Conservation (phyloP, 2,797 vertebrate genomes). For the Neostethus bicornis region DNA sequence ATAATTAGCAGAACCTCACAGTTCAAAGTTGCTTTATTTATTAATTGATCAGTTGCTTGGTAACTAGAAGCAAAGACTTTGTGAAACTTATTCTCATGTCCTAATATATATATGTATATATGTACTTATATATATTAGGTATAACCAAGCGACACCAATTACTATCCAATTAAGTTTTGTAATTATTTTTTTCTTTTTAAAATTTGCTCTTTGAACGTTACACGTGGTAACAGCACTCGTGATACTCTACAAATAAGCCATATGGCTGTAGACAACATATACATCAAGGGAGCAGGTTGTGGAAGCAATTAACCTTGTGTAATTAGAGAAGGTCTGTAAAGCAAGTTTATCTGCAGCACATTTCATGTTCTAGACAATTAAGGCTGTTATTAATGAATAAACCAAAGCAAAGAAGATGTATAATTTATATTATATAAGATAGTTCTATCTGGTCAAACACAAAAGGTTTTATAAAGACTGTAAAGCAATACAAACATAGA, state of each 20-base stretch:
- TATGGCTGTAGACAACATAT: constrained; percentile 11
- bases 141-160: constrained; percentile 19
- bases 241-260: constrained; percentile 14
- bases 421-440: constrained; percentile 25
- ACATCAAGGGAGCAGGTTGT: constrained; percentile 21
- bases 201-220: constrained; percentile 11
- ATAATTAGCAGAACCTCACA: neutral
- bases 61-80: constrained; percentile 16
- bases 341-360: too few species aligned
- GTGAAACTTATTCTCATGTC: constrained; percentile 15
- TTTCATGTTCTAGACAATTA: too few species aligned
- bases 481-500: too few species aligned
- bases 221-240: neutral
- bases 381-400: too few species aligned
- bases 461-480: too few species aligned
- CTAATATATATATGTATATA: too few species aligned
- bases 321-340: constrained; percentile 44
- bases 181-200: constrained; percentile 22
- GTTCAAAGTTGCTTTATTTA: too few species aligned
- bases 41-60: constrained; percentile 25
- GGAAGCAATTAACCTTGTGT: constrained; percentile 53
- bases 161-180: constrained; percentile 10
- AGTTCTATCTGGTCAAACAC: constrained; percentile 19
- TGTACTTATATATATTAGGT: neutral
- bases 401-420: constrained; percentile 17